Base-by-base conservation (phyloP, 2,888 invertebrate species). In the Aquatica leii region DNA sequence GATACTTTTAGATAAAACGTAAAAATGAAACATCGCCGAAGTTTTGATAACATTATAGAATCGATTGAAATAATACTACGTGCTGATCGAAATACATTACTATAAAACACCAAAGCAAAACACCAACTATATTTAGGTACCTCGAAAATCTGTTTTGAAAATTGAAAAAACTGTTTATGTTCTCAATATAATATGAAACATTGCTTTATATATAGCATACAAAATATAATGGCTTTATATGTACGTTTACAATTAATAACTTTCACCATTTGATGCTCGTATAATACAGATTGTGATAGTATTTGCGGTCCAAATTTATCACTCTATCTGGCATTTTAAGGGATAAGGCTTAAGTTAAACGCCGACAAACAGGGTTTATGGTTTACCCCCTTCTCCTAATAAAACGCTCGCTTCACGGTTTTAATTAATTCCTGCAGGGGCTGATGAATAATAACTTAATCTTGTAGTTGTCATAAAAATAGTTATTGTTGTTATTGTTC, bases 341-440 rank as follows among this genome's bases (percentile, higher is more conserved):
- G 61, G 61, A 61, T 58, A 65, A 24, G 60, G 58, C 65, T 65
- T 65, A 60, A 55, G 58, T 61, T 65, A 65, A 65, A 65, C 54
- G 64, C 64, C 64, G 59, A 65, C 61, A 65, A 60, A 65, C 65
- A 61, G 43, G 61, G 65, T 65, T 65, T 65, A 65, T 65, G 65
- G 61, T 57, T 65, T 54, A 53, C 53, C 58, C 24, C 65, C 61
- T 62, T 55, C 56, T 58, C 18, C 61, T 61, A 55, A 61, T 65
- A 65, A 65, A 65, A 65, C 56, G 65, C 60, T 58, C 57, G 43
- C 61, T 58, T 65, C 64, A 59, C 63, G 67, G 64, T 69, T 69
- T 69, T 69, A 69, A 69, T 69, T 69, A 69, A 69, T 69, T 69
- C 64, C 67, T 67, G 66, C 64, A 66, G 66, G 62, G 66, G 59